Evolutionary conservation across 2,113 vertebrate species (phyloP).

Genomic region (Nyctibius bracteatus): DNA sequence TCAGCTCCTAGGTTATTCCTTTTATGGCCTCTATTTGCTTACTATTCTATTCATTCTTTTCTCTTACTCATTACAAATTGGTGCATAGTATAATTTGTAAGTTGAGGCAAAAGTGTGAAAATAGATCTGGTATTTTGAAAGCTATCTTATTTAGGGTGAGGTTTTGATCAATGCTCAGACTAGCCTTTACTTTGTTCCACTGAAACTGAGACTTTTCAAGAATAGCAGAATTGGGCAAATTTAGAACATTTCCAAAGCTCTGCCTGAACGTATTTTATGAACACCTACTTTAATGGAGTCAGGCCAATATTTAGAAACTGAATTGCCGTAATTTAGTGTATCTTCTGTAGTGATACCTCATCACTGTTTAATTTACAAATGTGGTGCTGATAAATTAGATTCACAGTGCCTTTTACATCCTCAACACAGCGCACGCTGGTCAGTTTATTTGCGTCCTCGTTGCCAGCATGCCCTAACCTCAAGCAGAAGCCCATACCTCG

Average conservation of each 20-base stretch:
- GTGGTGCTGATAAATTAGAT: not conserved
- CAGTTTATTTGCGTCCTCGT: not conserved
- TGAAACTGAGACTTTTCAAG: not conserved
- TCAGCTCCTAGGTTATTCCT: not conserved
- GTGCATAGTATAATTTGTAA: not conserved
- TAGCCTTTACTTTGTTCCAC: not conserved
- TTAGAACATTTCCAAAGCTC: not conserved
- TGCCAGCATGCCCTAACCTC: not conserved
- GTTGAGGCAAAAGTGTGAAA: not conserved
- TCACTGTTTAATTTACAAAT: not conserved
- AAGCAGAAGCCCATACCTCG: fast-evolving
- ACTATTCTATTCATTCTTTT: not conserved
- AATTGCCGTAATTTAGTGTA: not conserved
- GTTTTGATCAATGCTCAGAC: not conserved
- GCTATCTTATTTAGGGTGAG: not conserved
- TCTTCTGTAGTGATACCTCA: not conserved
- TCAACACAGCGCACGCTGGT: not conserved
- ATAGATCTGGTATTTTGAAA: not conserved
- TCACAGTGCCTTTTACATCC: not conserved
- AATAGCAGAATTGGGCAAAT: not conserved
- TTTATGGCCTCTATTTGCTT: not conserved
- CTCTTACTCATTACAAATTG: not conserved
- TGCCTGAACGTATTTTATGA: not conserved
- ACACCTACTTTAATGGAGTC: constrained; percentile 15
- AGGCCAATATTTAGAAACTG: not conserved